Percentiles rank a stretch among this genome's conserved stretches.
Evolutionary conservation across 1,140 invertebrate genomes (phyloP).

Genomic region (Mycetomoellerius zeteki): DNA sequence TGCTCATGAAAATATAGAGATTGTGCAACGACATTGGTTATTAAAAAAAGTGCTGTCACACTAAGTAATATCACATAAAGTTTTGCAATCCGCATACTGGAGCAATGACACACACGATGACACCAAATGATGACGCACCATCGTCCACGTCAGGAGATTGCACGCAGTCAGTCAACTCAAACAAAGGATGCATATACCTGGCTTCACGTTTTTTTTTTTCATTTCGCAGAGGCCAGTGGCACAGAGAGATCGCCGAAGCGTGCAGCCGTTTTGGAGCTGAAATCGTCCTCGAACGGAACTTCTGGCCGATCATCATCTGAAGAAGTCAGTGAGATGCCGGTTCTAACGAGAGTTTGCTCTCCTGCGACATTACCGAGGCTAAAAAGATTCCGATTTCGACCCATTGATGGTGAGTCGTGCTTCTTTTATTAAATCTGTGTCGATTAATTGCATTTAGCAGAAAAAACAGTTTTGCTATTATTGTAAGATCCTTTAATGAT

Average conservation of each 20-base stretch:
- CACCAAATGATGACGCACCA: constrained; percentile 43
- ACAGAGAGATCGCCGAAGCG: constrained; percentile 73
- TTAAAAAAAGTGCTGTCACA: constrained; percentile 49
- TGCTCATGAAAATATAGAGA: neutral
- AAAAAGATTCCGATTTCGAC: constrained; percentile 74
- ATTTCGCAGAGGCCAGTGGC: constrained; percentile 67
- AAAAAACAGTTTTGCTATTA: too few species aligned
- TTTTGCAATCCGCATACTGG: constrained; percentile 63
- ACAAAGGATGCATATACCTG: constrained; percentile 63
- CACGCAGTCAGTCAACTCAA: constrained; percentile 44
- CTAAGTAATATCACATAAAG: constrained; percentile 18
- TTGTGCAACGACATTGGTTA: constrained; percentile 24
- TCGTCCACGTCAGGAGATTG: constrained; percentile 53
- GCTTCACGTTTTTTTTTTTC: constrained; percentile 30
- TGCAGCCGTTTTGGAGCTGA: constrained; percentile 58
- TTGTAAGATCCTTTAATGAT: too few species aligned
- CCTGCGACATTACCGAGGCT: constrained; percentile 76
- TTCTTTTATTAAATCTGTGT: constrained; percentile 6
- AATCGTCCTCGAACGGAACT: constrained; percentile 56
- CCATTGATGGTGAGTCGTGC: constrained; percentile 73
- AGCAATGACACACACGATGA: constrained; percentile 61
- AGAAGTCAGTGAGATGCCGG: constrained; percentile 73
- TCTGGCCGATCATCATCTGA: constrained; percentile 34
- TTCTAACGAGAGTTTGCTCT: constrained; percentile 73
- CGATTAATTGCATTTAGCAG: neutral